Evolutionary conservation across 2,797 vertebrate species (phyloP), one percentile per base, ranked within the genome.

Genomic region (Cetoscarus ocellatus): DNA sequence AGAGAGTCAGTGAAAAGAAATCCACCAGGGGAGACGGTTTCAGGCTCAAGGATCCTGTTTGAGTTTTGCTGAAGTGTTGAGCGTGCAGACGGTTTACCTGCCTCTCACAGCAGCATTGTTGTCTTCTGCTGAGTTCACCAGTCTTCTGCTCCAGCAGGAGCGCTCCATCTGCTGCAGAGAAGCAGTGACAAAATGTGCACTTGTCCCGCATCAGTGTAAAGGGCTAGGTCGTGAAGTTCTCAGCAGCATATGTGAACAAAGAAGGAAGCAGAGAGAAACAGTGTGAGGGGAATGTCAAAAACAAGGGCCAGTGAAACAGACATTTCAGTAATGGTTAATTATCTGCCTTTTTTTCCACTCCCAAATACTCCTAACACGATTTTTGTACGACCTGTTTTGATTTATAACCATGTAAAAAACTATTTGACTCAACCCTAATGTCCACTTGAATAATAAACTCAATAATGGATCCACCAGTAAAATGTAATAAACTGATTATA

Each of bases 81-180:
- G 64, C 10, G 38, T 70, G 51, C 73, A 75, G 82, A 82, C 73
- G 71, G 47, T 54, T 61, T 35, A 73, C 50, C 68, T 56, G 72
- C 61, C 58, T 61, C n/a, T 8, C 38, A 64, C 47, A 56, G 43
- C 34, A 6, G 14, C 68, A 73, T 44, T 67, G 78, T 84, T 72
- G 74, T 81, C 77, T 77, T 69, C 70, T 82, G 73, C 63, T 75
- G 62, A 85, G 51, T 73, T 67, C 9, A n/a, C 48, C 71, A 63
- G 80, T 72, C 54, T 13, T 7, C 47, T 63, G 48, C 65, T 57
- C 48, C 13, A 10, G 59, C 57, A 53, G 73, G 61, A 83, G 77
- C 75, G 77, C 63, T 70, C 71, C 53, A 70, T 82, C 84, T 88
- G 79, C 73, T 79, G 35, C 47, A 6, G 52, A 8, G 36, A 38